Percentiles rank a stretch among this genome's conserved stretches.
Evolutionary conservation across 37 sponge, comb jelly and placozoan species (phyloP).

Genomic region (Ephydatia muelleri): DNA sequence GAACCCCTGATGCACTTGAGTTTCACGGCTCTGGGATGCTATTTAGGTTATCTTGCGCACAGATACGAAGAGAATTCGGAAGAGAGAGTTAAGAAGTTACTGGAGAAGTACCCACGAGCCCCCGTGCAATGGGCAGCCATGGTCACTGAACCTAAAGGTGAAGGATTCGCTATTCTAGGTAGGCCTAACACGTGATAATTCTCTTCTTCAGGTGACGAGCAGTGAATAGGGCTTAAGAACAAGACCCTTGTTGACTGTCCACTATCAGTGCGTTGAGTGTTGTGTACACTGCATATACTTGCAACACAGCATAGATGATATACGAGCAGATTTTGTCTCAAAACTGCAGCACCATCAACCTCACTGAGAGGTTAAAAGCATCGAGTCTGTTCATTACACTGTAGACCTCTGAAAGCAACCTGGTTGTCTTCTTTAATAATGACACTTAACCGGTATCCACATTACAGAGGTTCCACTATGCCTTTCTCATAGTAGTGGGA

Average conservation of each 20-base stretch:
- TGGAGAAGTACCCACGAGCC: constrained; percentile 53
- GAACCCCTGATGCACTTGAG: constrained; percentile 63
- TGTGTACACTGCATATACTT: neutral
- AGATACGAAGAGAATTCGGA: constrained; percentile 74
- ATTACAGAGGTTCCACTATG: too few relatives aligned
- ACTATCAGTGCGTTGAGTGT: neutral
- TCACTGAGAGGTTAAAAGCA: too few relatives aligned
- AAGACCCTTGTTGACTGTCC: neutral
- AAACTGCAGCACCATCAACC: too few relatives aligned
- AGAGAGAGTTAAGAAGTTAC: constrained; percentile 39
- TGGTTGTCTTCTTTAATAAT: too few relatives aligned
- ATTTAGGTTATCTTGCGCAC: constrained; percentile 61
- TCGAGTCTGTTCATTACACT: too few relatives aligned
- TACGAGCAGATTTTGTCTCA: too few relatives aligned
- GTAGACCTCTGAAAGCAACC: too few relatives aligned
- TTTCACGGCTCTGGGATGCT: constrained; percentile 46
- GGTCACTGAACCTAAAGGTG: neutral
- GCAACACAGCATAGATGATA: too few relatives aligned
- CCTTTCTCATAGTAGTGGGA: too few relatives aligned
- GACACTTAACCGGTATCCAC: too few relatives aligned
- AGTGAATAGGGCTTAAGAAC: neutral
- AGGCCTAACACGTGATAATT: neutral
- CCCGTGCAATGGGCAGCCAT: constrained; percentile 15
- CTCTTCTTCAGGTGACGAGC: neutral
- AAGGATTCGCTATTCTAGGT: neutral